These are phyloP conservation scores for Phorcus lineatus DNA, from an alignment of 2,888 invertebrate genomes.

Conservation along the genomic window DNA sequence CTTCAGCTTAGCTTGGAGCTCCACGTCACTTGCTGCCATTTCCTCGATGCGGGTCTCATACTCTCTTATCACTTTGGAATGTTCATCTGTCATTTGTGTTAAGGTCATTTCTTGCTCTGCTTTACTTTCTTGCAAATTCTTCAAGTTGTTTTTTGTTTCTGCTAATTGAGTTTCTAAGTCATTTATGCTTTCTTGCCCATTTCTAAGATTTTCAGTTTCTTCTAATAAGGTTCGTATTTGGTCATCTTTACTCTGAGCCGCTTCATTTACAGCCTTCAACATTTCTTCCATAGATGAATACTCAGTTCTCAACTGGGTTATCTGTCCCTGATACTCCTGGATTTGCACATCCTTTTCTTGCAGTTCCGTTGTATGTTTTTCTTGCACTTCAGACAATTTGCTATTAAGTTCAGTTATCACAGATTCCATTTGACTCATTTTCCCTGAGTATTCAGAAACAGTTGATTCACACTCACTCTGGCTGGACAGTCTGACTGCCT, in stretches of 20 bases:
- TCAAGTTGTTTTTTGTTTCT: conserved; percentile 37
- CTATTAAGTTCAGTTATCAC: conserved; percentile 24
- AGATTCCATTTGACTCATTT: not conserved
- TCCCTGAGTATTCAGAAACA: not conserved
- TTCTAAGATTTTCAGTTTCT: conserved; percentile 35
- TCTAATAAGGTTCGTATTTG: conserved; percentile 45
- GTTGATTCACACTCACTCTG: not conserved
- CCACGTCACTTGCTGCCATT: conserved; percentile 56
- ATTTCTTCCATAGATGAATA: conserved; percentile 59
- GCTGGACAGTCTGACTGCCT: not conserved
- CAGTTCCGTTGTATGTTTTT: conserved; percentile 23
- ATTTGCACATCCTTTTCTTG: conserved; percentile 33
- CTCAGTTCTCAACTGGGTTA: conserved; percentile 22
- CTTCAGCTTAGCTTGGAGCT: conserved; percentile 62
- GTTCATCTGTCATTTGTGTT: conserved; percentile 32
- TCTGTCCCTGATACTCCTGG: conserved; percentile 24
- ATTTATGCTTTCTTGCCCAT: conserved; percentile 27
- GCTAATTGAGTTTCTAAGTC: conserved; percentile 33
- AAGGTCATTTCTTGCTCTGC: conserved; percentile 37
- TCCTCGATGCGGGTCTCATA: conserved; percentile 50
- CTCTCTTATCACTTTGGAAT: conserved; percentile 33
- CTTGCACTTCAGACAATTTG: conserved; percentile 24
- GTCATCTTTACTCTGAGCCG: conserved; percentile 53
- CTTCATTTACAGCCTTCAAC: conserved; percentile 56
- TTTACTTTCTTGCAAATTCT: conserved; percentile 38